Evolutionary conservation across 2,888 invertebrate species (phyloP).

Genomic region (Tipula vernalis): DNA sequence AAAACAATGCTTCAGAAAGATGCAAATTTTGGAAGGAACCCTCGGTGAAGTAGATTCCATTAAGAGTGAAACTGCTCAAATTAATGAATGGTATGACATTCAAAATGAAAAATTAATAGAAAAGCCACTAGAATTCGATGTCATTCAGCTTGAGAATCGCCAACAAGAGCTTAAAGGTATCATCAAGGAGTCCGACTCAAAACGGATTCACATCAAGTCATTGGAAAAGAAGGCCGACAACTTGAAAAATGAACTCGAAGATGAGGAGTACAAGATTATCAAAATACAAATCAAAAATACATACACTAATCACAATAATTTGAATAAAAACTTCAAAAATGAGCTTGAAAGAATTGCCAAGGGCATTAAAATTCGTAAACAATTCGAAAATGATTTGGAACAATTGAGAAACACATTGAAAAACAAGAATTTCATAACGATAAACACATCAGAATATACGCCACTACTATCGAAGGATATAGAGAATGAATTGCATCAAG

Average conservation of each 20-base stretch:
- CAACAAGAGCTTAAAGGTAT: slow-evolving; percentile 59
- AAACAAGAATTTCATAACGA: slow-evolving; percentile 59
- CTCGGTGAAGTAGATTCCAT: slow-evolving; percentile 73
- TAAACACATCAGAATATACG: slow-evolving; percentile 57
- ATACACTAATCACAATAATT: slow-evolving; percentile 59
- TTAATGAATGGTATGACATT: slow-evolving; percentile 66
- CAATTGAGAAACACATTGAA: slow-evolving; percentile 72
- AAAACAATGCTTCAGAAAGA: slow-evolving; percentile 72
- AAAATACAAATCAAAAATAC: slow-evolving; percentile 60
- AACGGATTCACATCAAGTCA: slow-evolving; percentile 68
- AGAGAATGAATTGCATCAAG: slow-evolving; percentile 66
- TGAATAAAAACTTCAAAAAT: slow-evolving; percentile 55
- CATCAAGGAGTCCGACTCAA: slow-evolving; percentile 73
- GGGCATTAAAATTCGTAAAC: slow-evolving; percentile 58
- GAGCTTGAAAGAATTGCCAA: slow-evolving; percentile 59
- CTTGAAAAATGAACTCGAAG: slow-evolving; percentile 74
- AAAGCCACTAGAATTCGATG: slow-evolving; percentile 61
- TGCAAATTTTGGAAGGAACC: slow-evolving; percentile 71
- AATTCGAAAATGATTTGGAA: slow-evolving; percentile 65
- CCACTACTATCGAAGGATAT: slow-evolving; percentile 70
- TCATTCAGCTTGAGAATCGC: slow-evolving; percentile 60
- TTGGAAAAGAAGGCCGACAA: slow-evolving; percentile 72
- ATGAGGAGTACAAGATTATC: slow-evolving; percentile 67
- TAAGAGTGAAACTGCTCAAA: slow-evolving; percentile 63
- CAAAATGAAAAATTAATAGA: slow-evolving; percentile 54